Evolutionary conservation across 2,113 vertebrate species (phyloP).

Genomic region (Gracilinanus agilis): DNA sequence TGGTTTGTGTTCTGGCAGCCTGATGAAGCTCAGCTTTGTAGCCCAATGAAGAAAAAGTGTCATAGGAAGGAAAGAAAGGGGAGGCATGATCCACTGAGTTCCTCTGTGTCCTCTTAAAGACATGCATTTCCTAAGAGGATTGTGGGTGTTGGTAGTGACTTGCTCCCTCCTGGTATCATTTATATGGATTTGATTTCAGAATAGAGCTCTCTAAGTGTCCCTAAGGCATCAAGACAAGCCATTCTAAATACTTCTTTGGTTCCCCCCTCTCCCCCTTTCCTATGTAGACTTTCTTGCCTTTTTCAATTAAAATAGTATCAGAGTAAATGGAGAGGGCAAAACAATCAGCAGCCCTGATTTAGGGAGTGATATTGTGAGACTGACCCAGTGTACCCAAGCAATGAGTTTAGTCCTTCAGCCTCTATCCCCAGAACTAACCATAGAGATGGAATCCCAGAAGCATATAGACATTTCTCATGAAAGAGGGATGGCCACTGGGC

Average conservation of each 20-base stretch:
- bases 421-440: not conserved
- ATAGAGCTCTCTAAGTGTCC: slow-evolving; percentile 65
- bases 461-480: not conserved
- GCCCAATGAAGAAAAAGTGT: slow-evolving; percentile 65
- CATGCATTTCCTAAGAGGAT: slow-evolving; percentile 78
- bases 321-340: not conserved
- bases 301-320: slow-evolving; percentile 27
- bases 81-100: slow-evolving; percentile 75
- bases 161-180: slow-evolving; percentile 77
- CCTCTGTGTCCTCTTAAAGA: slow-evolving; percentile 79
- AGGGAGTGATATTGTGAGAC: slow-evolving; percentile 33
- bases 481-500: not conserved
- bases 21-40: slow-evolving; percentile 71
- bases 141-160: slow-evolving; percentile 74
- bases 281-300: slow-evolving; percentile 4
- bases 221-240: not conserved
- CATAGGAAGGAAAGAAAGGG: not conserved
- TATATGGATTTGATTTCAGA: slow-evolving; percentile 71
- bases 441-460: not conserved
- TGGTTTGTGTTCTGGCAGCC: slow-evolving; percentile 64
- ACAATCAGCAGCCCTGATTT: slow-evolving; percentile 9
- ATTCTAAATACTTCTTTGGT: slow-evolving; percentile 9
- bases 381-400: slow-evolving; percentile 30
- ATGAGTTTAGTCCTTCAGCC: slow-evolving; percentile 27
- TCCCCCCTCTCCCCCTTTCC: not conserved